Evolutionary conservation across 2,888 invertebrate genomes (phyloP).

Genomic region (Lingula anatina): DNA sequence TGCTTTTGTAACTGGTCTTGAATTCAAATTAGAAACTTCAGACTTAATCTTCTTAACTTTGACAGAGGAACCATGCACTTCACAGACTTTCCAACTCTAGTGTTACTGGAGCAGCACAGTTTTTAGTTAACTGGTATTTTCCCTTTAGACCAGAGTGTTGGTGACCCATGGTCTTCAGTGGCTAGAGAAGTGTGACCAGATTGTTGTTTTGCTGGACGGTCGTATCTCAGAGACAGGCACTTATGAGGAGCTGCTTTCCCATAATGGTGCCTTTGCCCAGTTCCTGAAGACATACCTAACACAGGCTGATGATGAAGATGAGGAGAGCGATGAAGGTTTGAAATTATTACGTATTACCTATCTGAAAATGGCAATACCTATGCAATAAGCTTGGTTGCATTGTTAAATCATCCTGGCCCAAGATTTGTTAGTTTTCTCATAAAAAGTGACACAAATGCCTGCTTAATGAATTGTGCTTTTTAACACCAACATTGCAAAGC

Average conservation of each 20-base stretch:
- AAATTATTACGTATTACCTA: background rate
- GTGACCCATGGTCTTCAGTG: slow-evolving; percentile 95
- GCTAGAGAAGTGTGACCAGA: slow-evolving; percentile 81
- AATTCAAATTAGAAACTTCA: no score
- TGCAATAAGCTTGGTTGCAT: no score
- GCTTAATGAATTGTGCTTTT: no score
- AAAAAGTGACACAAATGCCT: no score
- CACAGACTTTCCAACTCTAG: background rate
- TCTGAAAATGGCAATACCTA: background rate
- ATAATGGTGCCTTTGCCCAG: slow-evolving; percentile 62
- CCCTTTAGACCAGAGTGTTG: slow-evolving; percentile 72
- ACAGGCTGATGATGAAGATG: slow-evolving; percentile 41
- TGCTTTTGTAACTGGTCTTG: no score
- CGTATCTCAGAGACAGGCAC: slow-evolving; percentile 83
- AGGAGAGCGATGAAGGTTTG: slow-evolving; percentile 27
- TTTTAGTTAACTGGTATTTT: background rate
- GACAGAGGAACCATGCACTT: no score
- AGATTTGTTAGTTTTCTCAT: no score
- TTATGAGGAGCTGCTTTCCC: slow-evolving; percentile 80
- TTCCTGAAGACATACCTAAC: slow-evolving; percentile 55
- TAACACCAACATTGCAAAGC: no score
- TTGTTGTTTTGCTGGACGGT: slow-evolving; percentile 83
- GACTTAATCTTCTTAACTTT: no score
- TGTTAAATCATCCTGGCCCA: no score
- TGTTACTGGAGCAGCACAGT: background rate